These are phyloP conservation scores for Spilarctia lutea DNA, from an alignment of 2,888 invertebrate genomes.

Conservation along the genomic window DNA sequence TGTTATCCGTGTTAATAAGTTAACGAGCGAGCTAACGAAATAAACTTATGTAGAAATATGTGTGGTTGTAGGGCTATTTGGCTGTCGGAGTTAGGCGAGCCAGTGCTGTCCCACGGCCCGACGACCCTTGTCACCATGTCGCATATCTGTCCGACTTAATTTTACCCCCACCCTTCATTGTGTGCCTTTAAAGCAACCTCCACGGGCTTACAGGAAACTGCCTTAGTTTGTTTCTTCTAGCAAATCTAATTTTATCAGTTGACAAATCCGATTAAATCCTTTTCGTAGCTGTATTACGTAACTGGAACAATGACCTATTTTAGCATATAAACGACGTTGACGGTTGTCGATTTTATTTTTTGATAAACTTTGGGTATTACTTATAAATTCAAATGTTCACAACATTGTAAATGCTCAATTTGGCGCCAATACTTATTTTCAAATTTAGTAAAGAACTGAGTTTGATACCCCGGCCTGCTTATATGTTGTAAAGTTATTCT, in stretches of 20 bases:
- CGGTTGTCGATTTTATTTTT: neutral
- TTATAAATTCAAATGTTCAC: neutral
- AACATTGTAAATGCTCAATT: neutral
- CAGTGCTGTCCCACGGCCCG: constrained; percentile 47
- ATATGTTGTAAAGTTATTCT: neutral
- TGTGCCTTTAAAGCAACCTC: constrained; percentile 44
- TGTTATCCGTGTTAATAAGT: constrained; percentile 40
- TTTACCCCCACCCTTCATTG: constrained; percentile 62
- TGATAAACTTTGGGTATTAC: neutral
- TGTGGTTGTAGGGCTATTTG: constrained; percentile 45
- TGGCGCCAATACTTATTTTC: neutral
- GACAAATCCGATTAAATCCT: neutral
- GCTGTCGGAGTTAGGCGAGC: constrained; percentile 40
- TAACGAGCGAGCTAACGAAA: constrained; percentile 37
- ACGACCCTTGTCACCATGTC: constrained; percentile 80
- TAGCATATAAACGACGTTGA: constrained; percentile 1
- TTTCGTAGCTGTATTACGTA: neutral
- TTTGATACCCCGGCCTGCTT: neutral
- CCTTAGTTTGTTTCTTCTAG: constrained; percentile 34
- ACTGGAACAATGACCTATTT: constrained; percentile 9
- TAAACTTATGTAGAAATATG: constrained; percentile 26
- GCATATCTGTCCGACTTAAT: constrained; percentile 80
- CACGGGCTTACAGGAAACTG: constrained; percentile 55
- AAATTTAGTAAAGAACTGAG: neutral
- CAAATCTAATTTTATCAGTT: constrained; percentile 3